Evolutionary conservation across 1,140 invertebrate species (phyloP).

Genomic region (Rhopalosiphum maidis): DNA sequence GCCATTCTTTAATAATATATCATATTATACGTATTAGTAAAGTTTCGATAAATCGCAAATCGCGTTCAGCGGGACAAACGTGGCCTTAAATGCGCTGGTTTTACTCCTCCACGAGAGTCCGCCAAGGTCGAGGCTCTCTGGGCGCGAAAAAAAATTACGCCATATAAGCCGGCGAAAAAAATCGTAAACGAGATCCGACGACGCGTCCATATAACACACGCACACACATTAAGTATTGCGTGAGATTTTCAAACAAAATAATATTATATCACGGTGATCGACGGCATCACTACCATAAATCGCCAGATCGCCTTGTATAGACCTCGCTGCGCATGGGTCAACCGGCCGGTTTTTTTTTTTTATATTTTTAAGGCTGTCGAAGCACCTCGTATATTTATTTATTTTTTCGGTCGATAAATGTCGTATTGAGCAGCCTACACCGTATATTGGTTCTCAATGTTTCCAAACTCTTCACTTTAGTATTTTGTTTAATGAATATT

Average conservation of each 20-base stretch:
- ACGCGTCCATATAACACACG: neutral
- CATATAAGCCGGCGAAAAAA: neutral
- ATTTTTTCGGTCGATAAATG: neutral
- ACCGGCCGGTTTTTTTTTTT: neutral
- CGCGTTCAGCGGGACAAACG: neutral
- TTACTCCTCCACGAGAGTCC: neutral
- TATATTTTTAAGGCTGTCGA: neutral
- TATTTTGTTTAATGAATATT: no score
- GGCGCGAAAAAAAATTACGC: neutral
- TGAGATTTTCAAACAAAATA: conserved; percentile 12
- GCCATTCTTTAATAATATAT: neutral
- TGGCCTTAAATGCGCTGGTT: neutral
- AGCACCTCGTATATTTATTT: neutral
- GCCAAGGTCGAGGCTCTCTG: neutral
- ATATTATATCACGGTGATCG: neutral
- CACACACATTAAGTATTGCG: neutral
- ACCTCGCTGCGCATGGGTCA: neutral
- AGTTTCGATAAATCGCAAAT: neutral
- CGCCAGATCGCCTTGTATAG: conserved; percentile 15
- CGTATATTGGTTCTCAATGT: neutral
- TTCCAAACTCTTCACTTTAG: neutral
- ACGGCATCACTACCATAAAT: neutral
- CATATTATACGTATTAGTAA: no score
- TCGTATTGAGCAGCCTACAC: neutral
- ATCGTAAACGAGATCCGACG: neutral